Conservation (phyloP, 2,797 vertebrate genomes). For the Ficedula albicollis region DNA sequence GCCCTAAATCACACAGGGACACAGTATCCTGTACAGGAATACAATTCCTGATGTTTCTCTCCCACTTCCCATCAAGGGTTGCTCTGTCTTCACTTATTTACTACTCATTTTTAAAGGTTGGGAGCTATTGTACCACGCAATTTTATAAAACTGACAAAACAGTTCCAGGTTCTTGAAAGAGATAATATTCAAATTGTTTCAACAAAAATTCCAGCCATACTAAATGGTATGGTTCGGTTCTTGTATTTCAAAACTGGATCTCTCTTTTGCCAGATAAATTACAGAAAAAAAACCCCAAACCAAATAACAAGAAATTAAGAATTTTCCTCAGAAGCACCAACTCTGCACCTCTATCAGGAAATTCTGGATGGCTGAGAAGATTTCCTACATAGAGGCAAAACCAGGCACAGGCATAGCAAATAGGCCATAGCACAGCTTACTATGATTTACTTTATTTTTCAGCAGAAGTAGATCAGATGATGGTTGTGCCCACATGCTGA, state of each 20-base stretch:
- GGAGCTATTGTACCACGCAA: not conserved
- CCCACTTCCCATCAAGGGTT: not conserved
- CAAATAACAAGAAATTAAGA: not conserved
- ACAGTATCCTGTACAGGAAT: not conserved
- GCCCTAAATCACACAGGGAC: not conserved
- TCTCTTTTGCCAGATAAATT: not conserved
- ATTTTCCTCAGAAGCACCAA: not conserved
- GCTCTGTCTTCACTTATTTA: not conserved
- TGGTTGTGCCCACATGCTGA: accelerated
- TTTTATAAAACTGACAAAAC: not conserved
- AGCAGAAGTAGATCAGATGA: accelerated
- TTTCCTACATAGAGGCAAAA: not conserved
- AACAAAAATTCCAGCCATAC: not conserved
- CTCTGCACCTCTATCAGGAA: not conserved
- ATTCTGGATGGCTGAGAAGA: not conserved
- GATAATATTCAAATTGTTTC: not conserved
- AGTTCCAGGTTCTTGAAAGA: not conserved
- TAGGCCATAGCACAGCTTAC: not conserved
- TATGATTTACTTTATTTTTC: not conserved
- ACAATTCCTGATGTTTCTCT: not conserved
- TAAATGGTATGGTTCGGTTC: not conserved
- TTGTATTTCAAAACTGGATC: not conserved
- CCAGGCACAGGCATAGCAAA: not conserved
- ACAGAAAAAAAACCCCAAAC: not conserved
- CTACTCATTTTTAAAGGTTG: not conserved